Evolutionary conservation across 2,888 invertebrate genomes (phyloP).

Genomic region (Candidula unifasciata): DNA sequence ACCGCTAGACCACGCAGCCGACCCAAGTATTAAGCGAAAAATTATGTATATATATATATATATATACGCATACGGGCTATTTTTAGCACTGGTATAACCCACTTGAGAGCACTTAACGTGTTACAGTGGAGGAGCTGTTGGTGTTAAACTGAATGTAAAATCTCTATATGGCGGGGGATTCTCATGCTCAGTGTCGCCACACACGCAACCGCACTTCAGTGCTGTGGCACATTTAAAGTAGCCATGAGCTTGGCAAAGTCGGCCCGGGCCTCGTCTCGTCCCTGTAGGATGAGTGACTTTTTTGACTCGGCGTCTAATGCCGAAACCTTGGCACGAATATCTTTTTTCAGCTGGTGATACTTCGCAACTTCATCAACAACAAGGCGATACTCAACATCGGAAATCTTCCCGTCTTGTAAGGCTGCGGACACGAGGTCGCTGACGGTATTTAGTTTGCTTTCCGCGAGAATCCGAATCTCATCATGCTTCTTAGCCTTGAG

Average conservation of each 20-base stretch:
- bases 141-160: too few relatives aligned
- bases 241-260: neutral
- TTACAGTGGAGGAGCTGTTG: too few relatives aligned
- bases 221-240: neutral
- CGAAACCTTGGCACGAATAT: neutral
- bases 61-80: too few relatives aligned
- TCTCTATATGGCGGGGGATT: too few relatives aligned
- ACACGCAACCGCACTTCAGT: too few relatives aligned
- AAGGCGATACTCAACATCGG: conserved; percentile 48
- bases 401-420: conserved; percentile 33
- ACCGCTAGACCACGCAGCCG: too few relatives aligned
- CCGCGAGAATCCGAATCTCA: conserved; percentile 42
- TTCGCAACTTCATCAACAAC: conserved; percentile 32
- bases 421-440: conserved; percentile 38
- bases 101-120: too few relatives aligned
- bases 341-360: conserved; percentile 17
- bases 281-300: conserved; percentile 14
- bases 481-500: conserved; percentile 50
- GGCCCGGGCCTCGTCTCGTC: neutral
- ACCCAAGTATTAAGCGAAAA: too few relatives aligned
- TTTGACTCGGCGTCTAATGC: neutral
- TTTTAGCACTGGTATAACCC: too few relatives aligned
- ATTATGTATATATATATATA: too few relatives aligned
- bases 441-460: conserved; percentile 47
- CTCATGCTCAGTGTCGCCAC: too few relatives aligned